A percentile compares a stretch with the other conserved stretches of the same genome.
Conservation (phyloP, 2,888 invertebrate species). For the Habrosyne pyritoides region DNA sequence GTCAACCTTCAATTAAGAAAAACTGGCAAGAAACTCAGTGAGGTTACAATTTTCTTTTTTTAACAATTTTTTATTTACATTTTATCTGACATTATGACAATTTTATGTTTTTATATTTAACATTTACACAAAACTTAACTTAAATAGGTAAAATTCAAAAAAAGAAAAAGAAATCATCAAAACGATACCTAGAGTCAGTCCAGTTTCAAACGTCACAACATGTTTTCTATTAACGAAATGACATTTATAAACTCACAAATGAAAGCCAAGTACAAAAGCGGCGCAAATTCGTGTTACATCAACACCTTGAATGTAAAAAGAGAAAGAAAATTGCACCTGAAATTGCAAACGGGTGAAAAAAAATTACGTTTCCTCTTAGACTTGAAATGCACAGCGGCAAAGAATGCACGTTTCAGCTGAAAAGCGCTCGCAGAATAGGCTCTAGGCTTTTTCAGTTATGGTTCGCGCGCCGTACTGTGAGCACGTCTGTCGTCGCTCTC, state of each 20-base stretch:
- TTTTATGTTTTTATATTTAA: too few species aligned
- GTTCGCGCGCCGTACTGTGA: slow-evolving; percentile 18
- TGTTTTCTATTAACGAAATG: neutral
- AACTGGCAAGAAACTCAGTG: too few species aligned
- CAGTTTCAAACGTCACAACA: too few species aligned
- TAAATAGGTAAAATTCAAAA: too few species aligned
- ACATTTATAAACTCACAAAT: neutral
- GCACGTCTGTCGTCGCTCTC: slow-evolving; percentile 20
- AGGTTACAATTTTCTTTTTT: too few species aligned
- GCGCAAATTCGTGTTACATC: neutral
- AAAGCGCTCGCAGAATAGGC: neutral
- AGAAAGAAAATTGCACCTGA: neutral
- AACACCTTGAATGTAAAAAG: neutral
- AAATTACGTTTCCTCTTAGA: too few species aligned
- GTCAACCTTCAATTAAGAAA: too few species aligned
- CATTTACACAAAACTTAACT: too few species aligned
- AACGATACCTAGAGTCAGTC: too few species aligned
- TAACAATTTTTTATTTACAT: too few species aligned
- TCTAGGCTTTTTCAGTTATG: slow-evolving; percentile 22
- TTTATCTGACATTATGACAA: too few species aligned
- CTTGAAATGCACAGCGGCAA: neutral
- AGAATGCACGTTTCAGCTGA: slow-evolving; percentile 3
- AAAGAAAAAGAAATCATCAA: too few species aligned
- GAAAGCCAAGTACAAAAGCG: neutral
- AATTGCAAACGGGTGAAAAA: neutral